Base-by-base conservation (phyloP, 2,888 invertebrate genomes). In the Eubasilissa splendida region DNA sequence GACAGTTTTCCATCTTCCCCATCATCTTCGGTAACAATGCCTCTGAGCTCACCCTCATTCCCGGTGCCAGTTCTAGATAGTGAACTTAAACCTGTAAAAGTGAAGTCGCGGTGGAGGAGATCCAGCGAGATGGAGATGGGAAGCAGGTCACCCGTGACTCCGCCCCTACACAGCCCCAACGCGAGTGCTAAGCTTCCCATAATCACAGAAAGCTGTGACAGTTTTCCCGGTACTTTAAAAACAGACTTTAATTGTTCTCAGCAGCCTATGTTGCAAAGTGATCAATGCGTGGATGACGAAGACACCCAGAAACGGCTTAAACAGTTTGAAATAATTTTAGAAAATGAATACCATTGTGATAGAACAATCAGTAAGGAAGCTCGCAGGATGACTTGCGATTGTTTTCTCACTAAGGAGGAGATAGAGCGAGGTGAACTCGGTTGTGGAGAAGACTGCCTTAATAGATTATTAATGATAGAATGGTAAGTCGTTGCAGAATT, bases 401-500 rank as follows among this genome's bases (percentile, higher is more conserved):
- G 99, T 88, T 95, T 96, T 86, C 91, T 98, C 84, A 96, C 96
- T 77, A 94, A 95, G 86, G 98, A 98, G 85, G 99, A 99, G 86
- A 91, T 96, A 84, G 93, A 93, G 63, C 91, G 94, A 80, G 97
- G 97, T 0, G 95, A 96, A 86, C 88, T 93, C 82, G 97, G 97
- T 10, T 99, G 99, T 87, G 98, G 97, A 0, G 97, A 97, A 86
- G 97, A 98, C 88, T 99, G 99, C 88, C 92, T 99, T 56, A 99
- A 99, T 91, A 93, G 98, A 86, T 92, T 99, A 87, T 93, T 99
- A n/a, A 96, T 98, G 95, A 98, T 99, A 87, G 99, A 99, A 92
- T 99, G 97, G 97, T 96, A 71, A 71, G 71, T 53, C 53, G 14
- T 63, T 54, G 33, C 14, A 59, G 60, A 80, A 66, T 8, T 58